Evolutionary conservation across 2,113 vertebrate genomes (phyloP), one percentile per base, ranked within the genome.

Genomic region (Anthoscopus minutus): DNA sequence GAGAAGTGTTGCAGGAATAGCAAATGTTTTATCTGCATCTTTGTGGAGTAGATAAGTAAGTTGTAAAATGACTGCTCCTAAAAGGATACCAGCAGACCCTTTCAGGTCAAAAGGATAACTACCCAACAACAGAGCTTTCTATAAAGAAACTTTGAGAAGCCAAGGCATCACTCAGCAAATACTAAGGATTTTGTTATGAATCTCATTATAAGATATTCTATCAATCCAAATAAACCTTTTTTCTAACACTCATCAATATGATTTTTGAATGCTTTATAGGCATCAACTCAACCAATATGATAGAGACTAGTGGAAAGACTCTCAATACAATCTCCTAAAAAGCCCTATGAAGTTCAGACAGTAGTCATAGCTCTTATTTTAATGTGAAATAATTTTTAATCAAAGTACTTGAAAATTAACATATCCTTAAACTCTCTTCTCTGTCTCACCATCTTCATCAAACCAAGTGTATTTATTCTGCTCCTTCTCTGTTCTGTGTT

Each of bases 371-470:
- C 35, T 93, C 62, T 92, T 87, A 57, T 61, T 96, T 91, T 65
- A 76, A 82, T 48, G 64, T 33, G 61, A 89, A 79, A 61, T 79
- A 70, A 76, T 89, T 94, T 94, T 78, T 80, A 94, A 95, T 91
- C 67, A 15, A 71, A 86, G 53, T 64, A 85, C 89, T 89, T 89
- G 76, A 92, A 94, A 92, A 94, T 91, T 79, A 94, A 80, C 42
- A 50, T 37, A 70, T 27, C 15, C 89, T 96, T 87, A 66, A 93
- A 71, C 24, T 54, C 61, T 64, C 78, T 69, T 87, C 71, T 79
- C 54, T 10, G 2, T 70, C 47, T 60, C 85, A 86, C 37, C 45
- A 51, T 82, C 42, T 80, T 81, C 57, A 73, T 88, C 88, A 91
- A 77, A 87, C 23, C 51, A 76, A 93, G 53, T 15, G 47, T n/a